Evolutionary conservation across 2,797 vertebrate genomes (phyloP).

Genomic region (Anguilla anguilla): DNA sequence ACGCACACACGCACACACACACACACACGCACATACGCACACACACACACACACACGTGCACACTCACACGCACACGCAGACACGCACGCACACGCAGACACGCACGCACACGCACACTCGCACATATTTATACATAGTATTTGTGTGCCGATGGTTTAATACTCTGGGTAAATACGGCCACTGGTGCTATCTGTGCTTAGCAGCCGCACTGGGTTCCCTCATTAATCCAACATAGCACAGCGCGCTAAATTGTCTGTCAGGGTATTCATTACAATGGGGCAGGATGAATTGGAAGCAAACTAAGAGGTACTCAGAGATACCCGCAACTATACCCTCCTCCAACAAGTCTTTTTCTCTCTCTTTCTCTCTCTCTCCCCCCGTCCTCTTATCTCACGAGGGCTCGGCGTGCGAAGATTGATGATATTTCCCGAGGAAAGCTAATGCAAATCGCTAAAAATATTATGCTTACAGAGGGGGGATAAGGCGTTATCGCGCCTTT

Average conservation of each 20-base stretch:
- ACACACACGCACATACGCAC: too few relatives aligned
- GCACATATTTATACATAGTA: neutral
- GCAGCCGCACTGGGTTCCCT: conserved; percentile 57
- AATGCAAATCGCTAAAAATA: conserved; percentile 26
- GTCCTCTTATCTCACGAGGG: conserved; percentile 50
- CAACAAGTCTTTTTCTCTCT: neutral
- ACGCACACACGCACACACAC: neutral
- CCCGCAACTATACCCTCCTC: conserved; percentile 38
- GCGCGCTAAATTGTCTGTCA: conserved; percentile 68
- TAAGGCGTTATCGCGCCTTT: neutral
- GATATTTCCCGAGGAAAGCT: conserved; percentile 12
- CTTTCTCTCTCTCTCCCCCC: neutral
- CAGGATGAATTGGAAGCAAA: conserved; percentile 41
- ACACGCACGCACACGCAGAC: neutral
- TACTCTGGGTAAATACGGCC: conserved; percentile 55
- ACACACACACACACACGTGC: neutral
- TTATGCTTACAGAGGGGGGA: neutral
- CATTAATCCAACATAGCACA: conserved; percentile 58
- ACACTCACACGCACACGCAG: too few relatives aligned
- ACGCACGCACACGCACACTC: neutral
- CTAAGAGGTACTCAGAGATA: conserved; percentile 50
- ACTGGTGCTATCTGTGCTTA: conserved; percentile 64
- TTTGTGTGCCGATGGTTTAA: conserved; percentile 47
- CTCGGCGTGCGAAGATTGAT: conserved; percentile 5
- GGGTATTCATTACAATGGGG: conserved; percentile 59